Percentiles rank a stretch among this genome's conserved stretches.
Conservation (phyloP, 2,797 vertebrate species). For the Ispidina lecontei region DNA sequence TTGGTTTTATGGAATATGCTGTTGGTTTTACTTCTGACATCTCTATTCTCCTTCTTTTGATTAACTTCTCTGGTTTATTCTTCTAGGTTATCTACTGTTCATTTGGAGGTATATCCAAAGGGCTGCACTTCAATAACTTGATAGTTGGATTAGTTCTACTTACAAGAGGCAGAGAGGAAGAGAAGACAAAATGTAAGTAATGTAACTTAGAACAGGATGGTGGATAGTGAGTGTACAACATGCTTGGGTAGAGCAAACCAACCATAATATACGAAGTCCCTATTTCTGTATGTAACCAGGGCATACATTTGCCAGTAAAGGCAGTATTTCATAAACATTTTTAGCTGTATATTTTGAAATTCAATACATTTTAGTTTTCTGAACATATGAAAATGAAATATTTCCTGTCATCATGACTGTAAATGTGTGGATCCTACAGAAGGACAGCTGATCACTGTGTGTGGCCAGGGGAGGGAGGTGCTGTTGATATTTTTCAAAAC, state of each 20-base stretch:
- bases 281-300: neutral
- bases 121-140: constrained; percentile 97
- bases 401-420: neutral
- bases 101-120: constrained; percentile 96
- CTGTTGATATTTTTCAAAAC: neutral
- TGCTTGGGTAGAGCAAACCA: neutral
- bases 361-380: neutral
- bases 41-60: neutral
- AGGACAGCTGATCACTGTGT: neutral
- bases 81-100: constrained; percentile 95
- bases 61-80: neutral
- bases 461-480: constrained; percentile 1
- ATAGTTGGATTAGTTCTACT: constrained; percentile 96
- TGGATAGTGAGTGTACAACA: neutral
- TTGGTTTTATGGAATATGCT: neutral
- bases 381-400: neutral
- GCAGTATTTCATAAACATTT: neutral
- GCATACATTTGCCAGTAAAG: neutral
- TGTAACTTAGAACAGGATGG: neutral
- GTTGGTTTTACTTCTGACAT: neutral
- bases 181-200: constrained; percentile 96
- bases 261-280: neutral
- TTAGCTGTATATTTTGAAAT: neutral
- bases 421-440: neutral
- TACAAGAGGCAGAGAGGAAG: constrained; percentile 94